Conservation (phyloP, 2,888 invertebrate species). For the Dolichopus griseipennis region DNA sequence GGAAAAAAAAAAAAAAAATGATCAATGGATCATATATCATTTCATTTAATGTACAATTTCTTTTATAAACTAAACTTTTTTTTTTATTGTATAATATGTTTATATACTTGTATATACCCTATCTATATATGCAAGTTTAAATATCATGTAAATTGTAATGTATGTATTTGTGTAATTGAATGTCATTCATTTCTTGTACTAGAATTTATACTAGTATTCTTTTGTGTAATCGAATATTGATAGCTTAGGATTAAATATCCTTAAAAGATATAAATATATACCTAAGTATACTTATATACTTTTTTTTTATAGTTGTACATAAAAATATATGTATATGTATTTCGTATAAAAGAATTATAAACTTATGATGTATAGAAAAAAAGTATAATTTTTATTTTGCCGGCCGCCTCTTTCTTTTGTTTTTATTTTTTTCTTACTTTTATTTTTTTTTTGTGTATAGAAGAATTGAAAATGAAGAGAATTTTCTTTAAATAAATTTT, state of each 20-base stretch:
- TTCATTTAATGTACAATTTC: not conserved
- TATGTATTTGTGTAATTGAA: not conserved
- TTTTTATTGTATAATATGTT: not conserved
- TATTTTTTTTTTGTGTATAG: too few species aligned
- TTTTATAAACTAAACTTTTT: not conserved
- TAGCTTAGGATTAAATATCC: constrained; percentile 41
- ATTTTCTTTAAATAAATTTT: too few species aligned
- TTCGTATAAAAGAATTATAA: not conserved
- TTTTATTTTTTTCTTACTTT: not conserved
- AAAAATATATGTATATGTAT: too few species aligned
- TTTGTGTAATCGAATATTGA: constrained; percentile 43
- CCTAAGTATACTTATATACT: too few species aligned
- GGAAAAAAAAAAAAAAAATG: not conserved
- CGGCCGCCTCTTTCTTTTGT: not conserved
- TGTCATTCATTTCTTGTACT: constrained; percentile 6
- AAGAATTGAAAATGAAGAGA: too few species aligned
- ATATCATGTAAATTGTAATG: not conserved
- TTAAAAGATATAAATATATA: not conserved
- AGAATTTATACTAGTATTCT: constrained; percentile 11
- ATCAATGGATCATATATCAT: not conserved
- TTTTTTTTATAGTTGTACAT: too few species aligned
- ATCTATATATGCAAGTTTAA: too few species aligned
- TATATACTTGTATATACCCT: not conserved
- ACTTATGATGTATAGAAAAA: not conserved
- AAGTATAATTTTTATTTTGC: not conserved